phyloP scores from a whole-genome alignment of 2,797 vertebrate genomes.

The Pipistrellus kuhlii region DNA sequence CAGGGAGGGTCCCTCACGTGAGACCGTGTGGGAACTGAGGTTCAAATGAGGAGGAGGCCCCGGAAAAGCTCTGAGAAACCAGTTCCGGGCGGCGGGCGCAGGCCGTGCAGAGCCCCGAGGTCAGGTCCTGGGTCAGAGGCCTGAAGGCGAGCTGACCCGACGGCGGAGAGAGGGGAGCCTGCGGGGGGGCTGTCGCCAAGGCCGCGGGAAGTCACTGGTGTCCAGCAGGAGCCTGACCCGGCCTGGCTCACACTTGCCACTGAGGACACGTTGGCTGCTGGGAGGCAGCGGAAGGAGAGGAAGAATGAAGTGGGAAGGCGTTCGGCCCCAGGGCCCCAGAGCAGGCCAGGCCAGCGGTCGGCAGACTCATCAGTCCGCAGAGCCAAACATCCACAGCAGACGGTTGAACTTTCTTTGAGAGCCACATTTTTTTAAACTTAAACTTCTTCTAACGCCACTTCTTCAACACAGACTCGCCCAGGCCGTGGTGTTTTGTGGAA shows the following conservation, averaged over 20 bases:
- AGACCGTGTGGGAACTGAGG: background rate
- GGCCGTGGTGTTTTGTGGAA: too few relatives aligned
- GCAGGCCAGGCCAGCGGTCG: background rate
- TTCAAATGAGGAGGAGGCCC: background rate
- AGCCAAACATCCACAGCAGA: too few relatives aligned
- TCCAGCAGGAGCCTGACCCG: fast-evolving
- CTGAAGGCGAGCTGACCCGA: too few relatives aligned
- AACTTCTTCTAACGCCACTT: too few relatives aligned
- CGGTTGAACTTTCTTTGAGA: too few relatives aligned
- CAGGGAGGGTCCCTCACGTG: background rate
- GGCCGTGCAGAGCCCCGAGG: background rate
- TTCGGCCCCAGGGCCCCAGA: background rate
- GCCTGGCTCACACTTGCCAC: background rate
- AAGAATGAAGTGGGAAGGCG: background rate
- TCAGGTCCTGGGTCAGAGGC: too few relatives aligned
- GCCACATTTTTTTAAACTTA: too few relatives aligned
- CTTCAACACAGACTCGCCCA: too few relatives aligned
- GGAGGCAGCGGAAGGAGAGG: background rate
- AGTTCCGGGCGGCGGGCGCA: background rate
- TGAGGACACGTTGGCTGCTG: background rate
- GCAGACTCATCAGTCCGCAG: too few relatives aligned
- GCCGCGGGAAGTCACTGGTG: fast-evolving
- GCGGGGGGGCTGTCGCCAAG: too few relatives aligned
- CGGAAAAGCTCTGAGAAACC: background rate
- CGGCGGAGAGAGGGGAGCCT: too few relatives aligned